phyloP scores from a whole-genome alignment of 2,113 vertebrate species.

The Ageneiosus marmoratus region DNA sequence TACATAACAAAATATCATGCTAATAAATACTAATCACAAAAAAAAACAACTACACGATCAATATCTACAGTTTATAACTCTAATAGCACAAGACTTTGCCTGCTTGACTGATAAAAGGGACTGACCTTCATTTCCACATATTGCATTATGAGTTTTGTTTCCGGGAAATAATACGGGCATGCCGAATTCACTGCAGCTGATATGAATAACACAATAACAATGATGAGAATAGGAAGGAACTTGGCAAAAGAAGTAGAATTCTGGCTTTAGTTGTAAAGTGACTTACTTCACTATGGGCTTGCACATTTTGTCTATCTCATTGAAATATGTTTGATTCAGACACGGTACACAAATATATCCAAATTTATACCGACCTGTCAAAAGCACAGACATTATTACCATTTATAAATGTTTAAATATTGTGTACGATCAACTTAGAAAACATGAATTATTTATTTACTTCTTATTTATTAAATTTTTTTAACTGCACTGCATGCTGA shows the following conservation, averaged over 20 bases:
- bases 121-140: constrained; percentile 36
- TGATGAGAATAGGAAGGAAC: background rate
- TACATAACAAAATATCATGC: background rate
- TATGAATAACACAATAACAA: background rate
- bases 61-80: background rate
- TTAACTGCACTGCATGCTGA: background rate
- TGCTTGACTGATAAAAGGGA: constrained; percentile 22
- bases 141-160: constrained; percentile 49
- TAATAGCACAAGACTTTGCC: background rate
- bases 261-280: background rate
- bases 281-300: constrained; percentile 48
- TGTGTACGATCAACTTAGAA: background rate
- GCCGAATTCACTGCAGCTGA: constrained; percentile 42
- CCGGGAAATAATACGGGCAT: constrained; percentile 32
- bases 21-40: background rate
- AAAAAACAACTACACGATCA: background rate
- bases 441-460: background rate
- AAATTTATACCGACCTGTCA: constrained; percentile 38
- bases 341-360: constrained; percentile 30
- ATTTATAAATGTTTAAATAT: background rate
- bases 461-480: background rate
- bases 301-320: constrained; percentile 28
- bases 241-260: background rate
- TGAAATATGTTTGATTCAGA: constrained; percentile 31
- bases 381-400: background rate